These are phyloP conservation scores for Leptinotarsa peninsularis DNA, from an alignment of 2,888 invertebrate genomes.

Conservation along the genomic window DNA sequence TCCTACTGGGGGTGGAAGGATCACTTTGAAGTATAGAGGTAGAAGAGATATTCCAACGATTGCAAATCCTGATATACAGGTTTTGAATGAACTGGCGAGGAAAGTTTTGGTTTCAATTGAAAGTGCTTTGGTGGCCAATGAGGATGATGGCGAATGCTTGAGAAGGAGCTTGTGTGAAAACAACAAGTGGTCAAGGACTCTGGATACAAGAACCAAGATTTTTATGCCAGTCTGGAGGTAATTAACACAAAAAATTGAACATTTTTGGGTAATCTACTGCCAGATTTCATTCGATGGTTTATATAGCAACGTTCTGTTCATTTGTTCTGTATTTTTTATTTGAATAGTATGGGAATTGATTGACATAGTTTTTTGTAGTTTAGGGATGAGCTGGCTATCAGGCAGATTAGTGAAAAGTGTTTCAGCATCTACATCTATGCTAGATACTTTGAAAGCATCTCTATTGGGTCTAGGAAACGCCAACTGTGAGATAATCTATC, in stretches of 20 bases:
- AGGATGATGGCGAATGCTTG: slow-evolving; percentile 72
- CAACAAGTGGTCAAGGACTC: slow-evolving; percentile 72
- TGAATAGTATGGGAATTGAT: no score
- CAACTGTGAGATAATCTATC: slow-evolving; percentile 73
- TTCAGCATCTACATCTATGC: slow-evolving; percentile 67
- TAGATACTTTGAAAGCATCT: slow-evolving; percentile 75
- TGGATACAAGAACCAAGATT: slow-evolving; percentile 71
- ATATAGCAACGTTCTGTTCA: no score
- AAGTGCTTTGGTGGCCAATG: slow-evolving; percentile 68
- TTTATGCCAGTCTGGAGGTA: slow-evolving; percentile 85
- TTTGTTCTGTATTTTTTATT: no score
- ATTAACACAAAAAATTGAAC: background rate
- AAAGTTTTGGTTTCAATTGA: slow-evolving; percentile 71
- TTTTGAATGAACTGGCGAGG: slow-evolving; percentile 70
- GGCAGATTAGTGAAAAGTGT: slow-evolving; percentile 66
- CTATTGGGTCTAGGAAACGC: slow-evolving; percentile 77
- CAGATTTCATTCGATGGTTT: no score
- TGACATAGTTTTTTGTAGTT: slow-evolving; percentile 66
- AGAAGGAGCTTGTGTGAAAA: slow-evolving; percentile 76
- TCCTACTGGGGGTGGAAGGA: slow-evolving; percentile 34
- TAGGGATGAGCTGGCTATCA: slow-evolving; percentile 82
- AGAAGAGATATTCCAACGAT: slow-evolving; percentile 50
- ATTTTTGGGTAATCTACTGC: no score
- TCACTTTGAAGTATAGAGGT: slow-evolving; percentile 57
- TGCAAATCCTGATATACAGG: slow-evolving; percentile 61